These are phyloP conservation scores for Enteromius unitaeniatus DNA, from an alignment of 2,797 vertebrate species.

Conservation along the genomic window DNA sequence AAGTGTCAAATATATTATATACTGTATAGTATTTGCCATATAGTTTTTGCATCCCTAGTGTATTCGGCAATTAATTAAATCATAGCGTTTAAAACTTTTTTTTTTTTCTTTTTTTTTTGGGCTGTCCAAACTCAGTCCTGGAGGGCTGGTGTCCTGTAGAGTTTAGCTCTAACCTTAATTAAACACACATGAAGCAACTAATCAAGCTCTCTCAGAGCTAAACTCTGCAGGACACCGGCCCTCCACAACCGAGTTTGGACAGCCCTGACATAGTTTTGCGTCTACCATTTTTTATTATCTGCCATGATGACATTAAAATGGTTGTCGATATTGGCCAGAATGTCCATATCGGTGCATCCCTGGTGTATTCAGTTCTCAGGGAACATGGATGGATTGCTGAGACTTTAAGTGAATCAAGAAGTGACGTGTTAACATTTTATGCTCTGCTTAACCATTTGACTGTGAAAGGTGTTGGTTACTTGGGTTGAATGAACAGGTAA, in stretches of 20 bases:
- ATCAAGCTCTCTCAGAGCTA: not conserved
- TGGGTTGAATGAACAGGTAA: not conserved
- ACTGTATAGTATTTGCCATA: not conserved
- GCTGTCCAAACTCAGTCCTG: no score
- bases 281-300: not conserved
- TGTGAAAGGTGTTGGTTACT: slow-evolving; percentile 7
- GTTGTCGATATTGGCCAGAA: not conserved
- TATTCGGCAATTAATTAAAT: not conserved
- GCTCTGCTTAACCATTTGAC: slow-evolving; percentile 14
- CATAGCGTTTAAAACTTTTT: not conserved
- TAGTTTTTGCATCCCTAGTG: not conserved
- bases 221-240: no score
- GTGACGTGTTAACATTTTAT: slow-evolving; percentile 30
- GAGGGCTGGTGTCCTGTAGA: not conserved
- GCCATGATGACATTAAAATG: not conserved
- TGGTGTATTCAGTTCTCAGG: not conserved
- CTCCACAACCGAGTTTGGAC: no score
- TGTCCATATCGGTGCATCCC: not conserved
- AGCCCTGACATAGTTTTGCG: not conserved
- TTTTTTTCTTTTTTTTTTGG: not conserved
- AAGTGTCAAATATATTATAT: no score
- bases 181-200: not conserved
- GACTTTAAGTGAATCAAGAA: not conserved
- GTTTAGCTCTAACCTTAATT: not conserved
- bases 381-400: slow-evolving; percentile 7